These are phyloP conservation scores for Dunckerocampus dactyliophorus DNA, from an alignment of 2,113 vertebrate species.

Conservation along the genomic window DNA sequence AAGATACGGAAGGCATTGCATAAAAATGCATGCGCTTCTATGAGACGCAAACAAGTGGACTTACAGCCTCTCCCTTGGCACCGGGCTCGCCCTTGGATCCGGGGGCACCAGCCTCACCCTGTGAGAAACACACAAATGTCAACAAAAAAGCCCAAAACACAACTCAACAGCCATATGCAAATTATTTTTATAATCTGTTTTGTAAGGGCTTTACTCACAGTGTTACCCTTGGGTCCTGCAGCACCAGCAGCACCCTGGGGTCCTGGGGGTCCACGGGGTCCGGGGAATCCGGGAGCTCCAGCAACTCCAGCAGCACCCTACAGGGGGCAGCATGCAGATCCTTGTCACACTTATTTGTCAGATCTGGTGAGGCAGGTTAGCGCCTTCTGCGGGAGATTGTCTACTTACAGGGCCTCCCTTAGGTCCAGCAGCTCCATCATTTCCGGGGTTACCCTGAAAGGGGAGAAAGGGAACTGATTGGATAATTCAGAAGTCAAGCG, in stretches of 20 bases:
- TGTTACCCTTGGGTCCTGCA: conserved; percentile 93
- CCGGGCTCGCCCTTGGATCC: conserved; percentile 91
- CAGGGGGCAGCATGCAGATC: conserved; percentile 56
- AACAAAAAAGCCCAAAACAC: conserved; percentile 2
- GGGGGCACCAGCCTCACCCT: conserved; percentile 89
- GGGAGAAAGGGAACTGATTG: conserved; percentile 7
- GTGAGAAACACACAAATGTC: conserved; percentile 16
- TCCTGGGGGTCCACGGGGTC: conserved; percentile 92
- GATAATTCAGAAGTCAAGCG: not conserved
- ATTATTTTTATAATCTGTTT: not conserved
- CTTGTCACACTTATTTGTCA: not conserved
- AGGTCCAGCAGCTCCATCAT: conserved; percentile 86
- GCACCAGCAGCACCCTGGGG: conserved; percentile 83
- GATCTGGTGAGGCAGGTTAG: not conserved
- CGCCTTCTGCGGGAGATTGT: not conserved
- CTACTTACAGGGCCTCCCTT: conserved; percentile 90
- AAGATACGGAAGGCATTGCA: not conserved
- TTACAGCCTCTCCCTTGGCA: conserved; percentile 91
- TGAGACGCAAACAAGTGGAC: conserved; percentile 42
- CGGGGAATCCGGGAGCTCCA: conserved; percentile 97
- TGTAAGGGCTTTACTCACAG: conserved; percentile 75
- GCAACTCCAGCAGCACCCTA: conserved; percentile 92
- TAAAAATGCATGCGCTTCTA: not conserved
- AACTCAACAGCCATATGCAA: not conserved
- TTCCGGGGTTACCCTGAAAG: conserved; percentile 86